A percentile compares a stretch with the other conserved stretches of the same genome.
These are phyloP conservation scores for Periplaneta americana DNA, from an alignment of 1,140 invertebrate genomes.

Conservation along the genomic window DNA sequence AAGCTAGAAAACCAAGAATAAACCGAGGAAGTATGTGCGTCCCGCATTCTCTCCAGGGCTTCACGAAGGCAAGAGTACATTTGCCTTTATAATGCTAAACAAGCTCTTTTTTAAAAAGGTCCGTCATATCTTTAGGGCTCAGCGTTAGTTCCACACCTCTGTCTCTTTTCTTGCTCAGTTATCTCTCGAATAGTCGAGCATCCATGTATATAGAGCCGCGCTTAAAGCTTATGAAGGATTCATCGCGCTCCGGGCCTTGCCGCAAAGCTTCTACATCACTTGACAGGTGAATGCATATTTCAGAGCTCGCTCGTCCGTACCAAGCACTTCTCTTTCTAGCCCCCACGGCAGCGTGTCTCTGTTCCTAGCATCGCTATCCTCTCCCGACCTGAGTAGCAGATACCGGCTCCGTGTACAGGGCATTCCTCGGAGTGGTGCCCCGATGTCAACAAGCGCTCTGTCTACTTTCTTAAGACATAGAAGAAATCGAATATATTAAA, in stretches of 20 bases:
- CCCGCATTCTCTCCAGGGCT: background rate
- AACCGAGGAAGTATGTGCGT: background rate
- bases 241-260: background rate
- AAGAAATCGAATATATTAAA: too few species aligned
- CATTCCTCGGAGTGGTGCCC: background rate
- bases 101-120: background rate
- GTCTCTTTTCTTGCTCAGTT: background rate
- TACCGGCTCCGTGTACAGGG: background rate
- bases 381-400: background rate
- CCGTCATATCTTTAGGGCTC: background rate
- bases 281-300: background rate
- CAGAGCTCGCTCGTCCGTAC: background rate
- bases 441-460: too few species aligned
- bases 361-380: background rate
- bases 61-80: background rate
- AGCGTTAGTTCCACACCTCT: background rate
- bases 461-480: too few species aligned
- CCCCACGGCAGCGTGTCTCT: background rate
- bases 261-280: background rate
- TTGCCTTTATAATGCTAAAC: background rate
- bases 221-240: background rate
- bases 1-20: too few species aligned
- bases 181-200: background rate
- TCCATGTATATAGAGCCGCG: background rate
- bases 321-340: background rate